phyloP scores from a whole-genome alignment of 2,113 vertebrate genomes.

The Anser brachyrhynchus region DNA sequence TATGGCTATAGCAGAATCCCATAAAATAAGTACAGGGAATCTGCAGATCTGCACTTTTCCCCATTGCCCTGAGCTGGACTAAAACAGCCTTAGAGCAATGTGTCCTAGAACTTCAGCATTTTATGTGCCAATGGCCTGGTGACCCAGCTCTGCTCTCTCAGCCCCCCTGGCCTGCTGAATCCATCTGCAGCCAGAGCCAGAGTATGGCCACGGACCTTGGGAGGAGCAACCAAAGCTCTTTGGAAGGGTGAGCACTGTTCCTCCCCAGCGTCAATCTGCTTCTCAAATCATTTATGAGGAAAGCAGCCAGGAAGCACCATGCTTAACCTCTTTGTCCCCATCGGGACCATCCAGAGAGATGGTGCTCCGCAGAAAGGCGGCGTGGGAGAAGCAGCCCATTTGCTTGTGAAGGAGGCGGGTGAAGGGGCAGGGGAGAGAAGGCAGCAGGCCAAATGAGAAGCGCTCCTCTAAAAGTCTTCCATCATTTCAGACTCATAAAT shows the following conservation, averaged over 20 bases:
- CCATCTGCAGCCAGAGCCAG: not conserved
- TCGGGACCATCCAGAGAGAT: not conserved
- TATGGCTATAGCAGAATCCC: not conserved
- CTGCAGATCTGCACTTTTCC: not conserved
- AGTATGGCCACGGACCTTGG: not conserved
- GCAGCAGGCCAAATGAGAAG: conserved; percentile 16
- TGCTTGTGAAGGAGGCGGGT: not conserved
- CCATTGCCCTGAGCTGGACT: not conserved
- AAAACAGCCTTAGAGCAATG: not conserved
- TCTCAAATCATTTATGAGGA: not conserved
- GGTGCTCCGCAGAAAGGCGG: not conserved
- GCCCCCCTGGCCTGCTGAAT: not conserved
- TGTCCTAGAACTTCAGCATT: not conserved
- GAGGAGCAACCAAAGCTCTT: not conserved
- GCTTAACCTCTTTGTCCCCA: not conserved
- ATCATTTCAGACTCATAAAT: conserved; percentile 61
- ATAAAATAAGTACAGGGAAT: not conserved
- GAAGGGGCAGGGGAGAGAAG: conserved; percentile 13
- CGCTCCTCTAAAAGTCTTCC: conserved; percentile 28
- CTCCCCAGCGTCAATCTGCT: not conserved
- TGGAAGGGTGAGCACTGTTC: not conserved
- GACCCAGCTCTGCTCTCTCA: not conserved
- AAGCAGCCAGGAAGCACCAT: not conserved
- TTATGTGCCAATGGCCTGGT: not conserved
- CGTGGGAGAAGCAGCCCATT: not conserved